These are phyloP conservation scores for Drosophila persimilis DNA, from an alignment of 1,140 invertebrate genomes.

Conservation along the genomic window DNA sequence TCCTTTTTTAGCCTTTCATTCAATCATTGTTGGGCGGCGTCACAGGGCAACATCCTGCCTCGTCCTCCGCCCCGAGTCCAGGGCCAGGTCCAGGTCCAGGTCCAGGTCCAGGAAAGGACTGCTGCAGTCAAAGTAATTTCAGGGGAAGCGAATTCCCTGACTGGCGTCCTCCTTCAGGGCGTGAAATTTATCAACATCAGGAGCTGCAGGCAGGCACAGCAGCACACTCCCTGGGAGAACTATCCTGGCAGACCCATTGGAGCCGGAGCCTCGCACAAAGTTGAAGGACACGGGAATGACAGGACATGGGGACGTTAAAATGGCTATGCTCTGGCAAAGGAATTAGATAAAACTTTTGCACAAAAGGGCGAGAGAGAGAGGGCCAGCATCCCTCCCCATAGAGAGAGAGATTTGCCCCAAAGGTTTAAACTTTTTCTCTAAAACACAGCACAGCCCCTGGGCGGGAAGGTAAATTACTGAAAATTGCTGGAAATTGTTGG, in stretches of 20 bases:
- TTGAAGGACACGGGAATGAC: conserved; percentile 79
- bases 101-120: conserved; percentile 19
- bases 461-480: conserved; percentile 12
- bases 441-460: conserved; percentile 13
- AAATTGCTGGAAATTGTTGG: conserved; percentile 17
- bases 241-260: conserved; percentile 20
- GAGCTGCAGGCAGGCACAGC: conserved; percentile 23
- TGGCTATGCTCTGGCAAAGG: conserved; percentile 18
- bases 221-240: neutral
- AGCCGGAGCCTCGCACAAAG: conserved; percentile 41
- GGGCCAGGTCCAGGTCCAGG: neutral
- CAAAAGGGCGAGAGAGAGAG: conserved; percentile 2
- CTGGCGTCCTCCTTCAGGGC: conserved; percentile 49
- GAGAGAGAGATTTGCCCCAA: neutral
- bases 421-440: conserved; percentile 29
- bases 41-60: neutral
- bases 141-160: conserved; percentile 35
- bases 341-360: conserved; percentile 46
- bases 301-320: conserved; percentile 37
- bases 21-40: conserved; percentile 66
- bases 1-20: conserved; percentile 76
- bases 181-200: conserved; percentile 71
- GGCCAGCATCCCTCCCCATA: conserved; percentile 3
- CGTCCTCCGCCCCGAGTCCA: conserved; percentile 1
- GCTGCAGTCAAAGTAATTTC: conserved; percentile 74